Conservation (phyloP, 2,113 vertebrate genomes). For the Boulengerochromis microlepis region DNA sequence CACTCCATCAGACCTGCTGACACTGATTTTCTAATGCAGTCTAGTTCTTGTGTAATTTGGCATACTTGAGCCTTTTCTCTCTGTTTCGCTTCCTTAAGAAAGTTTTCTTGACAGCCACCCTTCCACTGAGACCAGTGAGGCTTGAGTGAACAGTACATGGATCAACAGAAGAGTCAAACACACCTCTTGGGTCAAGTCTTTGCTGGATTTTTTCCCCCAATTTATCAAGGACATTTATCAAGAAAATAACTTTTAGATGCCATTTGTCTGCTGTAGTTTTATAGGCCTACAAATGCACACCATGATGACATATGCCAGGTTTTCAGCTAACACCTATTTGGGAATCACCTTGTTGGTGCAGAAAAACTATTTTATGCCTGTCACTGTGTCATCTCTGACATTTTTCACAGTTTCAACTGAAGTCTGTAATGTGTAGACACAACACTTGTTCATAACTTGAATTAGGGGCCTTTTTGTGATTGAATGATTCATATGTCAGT, state of each 20-base stretch:
- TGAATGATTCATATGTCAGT: neutral
- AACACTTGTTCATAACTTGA: neutral
- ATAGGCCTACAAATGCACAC: neutral
- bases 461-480: neutral
- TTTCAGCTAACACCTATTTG: neutral
- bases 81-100: neutral
- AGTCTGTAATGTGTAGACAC: neutral
- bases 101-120: neutral
- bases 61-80: neutral
- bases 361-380: neutral
- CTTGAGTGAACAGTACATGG: neutral
- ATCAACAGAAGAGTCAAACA: neutral
- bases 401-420: neutral
- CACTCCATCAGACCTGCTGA: neutral
- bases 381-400: neutral
- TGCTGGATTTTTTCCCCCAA: accelerated
- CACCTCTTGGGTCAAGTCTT: too few species aligned
- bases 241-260: neutral
- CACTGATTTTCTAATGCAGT: neutral
- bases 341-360: neutral
- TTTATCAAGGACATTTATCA: neutral
- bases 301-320: neutral
- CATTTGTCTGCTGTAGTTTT: accelerated
- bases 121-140: neutral
- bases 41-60: neutral